Evolutionary conservation across 2,888 invertebrate species (phyloP).

Genomic region (Eulithis testata): DNA sequence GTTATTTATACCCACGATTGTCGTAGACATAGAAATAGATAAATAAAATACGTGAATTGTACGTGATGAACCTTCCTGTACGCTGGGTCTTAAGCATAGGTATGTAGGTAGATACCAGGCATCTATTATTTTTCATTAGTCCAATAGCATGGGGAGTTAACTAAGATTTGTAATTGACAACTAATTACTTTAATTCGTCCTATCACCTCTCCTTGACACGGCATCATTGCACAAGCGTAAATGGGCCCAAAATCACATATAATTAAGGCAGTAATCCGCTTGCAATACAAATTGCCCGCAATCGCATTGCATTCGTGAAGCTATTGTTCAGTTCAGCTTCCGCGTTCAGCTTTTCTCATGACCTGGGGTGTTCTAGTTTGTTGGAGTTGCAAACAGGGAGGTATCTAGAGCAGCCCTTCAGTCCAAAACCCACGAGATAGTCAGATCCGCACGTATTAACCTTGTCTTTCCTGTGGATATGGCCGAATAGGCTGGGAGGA

Average conservation of each 20-base stretch:
- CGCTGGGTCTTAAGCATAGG: no score
- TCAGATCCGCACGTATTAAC: no score
- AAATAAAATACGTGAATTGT: no score
- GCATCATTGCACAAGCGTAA: conserved; percentile 28
- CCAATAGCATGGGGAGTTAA: neutral
- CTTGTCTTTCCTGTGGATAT: no score
- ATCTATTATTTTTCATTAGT: no score
- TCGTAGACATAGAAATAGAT: no score
- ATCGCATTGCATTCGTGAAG: conserved; percentile 25
- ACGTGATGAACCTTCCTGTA: no score
- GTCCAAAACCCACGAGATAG: no score
- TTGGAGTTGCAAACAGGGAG: conserved; percentile 12
- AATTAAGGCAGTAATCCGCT: conserved; percentile 32
- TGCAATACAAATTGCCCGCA: conserved; percentile 32
- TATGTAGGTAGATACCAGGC: no score
- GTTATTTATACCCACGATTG: no score
- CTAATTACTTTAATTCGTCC: neutral
- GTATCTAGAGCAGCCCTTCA: conserved; percentile 13
- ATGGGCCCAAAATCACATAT: conserved; percentile 26
- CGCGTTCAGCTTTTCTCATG: conserved; percentile 37
- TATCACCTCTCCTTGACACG: conserved; percentile 25
- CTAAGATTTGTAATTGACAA: neutral
- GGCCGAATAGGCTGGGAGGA: no score
- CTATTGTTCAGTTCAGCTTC: conserved; percentile 36
- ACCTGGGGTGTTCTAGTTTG: conserved; percentile 34